Evolutionary conservation across 2,797 vertebrate genomes (phyloP).

Genomic region (Macropodus opercularis): DNA sequence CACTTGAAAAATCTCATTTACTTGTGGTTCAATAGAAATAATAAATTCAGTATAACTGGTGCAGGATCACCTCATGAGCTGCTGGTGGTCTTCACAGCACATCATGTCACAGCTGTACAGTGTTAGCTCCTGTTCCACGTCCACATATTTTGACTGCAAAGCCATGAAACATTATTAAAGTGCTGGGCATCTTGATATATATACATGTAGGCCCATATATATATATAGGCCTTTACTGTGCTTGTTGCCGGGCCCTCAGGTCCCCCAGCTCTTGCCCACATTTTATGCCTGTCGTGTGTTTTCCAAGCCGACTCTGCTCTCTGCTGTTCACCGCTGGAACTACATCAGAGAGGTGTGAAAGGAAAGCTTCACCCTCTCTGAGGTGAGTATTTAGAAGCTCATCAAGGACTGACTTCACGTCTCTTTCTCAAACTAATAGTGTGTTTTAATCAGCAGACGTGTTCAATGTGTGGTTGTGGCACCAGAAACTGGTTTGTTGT

Average conservation of each 20-base stretch:
- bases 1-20: constrained; percentile 23
- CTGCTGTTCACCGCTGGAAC: constrained; percentile 44
- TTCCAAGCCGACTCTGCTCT: constrained; percentile 36
- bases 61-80: neutral
- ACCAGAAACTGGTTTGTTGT: too few species aligned
- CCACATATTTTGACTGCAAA: neutral
- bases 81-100: too few species aligned
- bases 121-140: neutral
- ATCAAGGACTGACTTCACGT: too few species aligned
- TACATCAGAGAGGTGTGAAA: neutral
- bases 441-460: too few species aligned
- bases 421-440: too few species aligned
- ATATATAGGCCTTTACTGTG: neutral
- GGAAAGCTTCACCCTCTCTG: neutral
- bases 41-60: neutral
- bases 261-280: neutral
- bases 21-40: constrained; percentile 10
- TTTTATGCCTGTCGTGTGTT: neutral
- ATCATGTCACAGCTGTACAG: neutral
- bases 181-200: neutral
- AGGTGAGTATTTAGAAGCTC: too few species aligned
- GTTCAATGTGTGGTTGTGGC: too few species aligned
- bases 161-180: neutral
- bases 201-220: too few species aligned
- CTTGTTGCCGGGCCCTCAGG: neutral